These are phyloP conservation scores for Betta splendens DNA, from an alignment of 2,797 vertebrate species.

Conservation along the genomic window DNA sequence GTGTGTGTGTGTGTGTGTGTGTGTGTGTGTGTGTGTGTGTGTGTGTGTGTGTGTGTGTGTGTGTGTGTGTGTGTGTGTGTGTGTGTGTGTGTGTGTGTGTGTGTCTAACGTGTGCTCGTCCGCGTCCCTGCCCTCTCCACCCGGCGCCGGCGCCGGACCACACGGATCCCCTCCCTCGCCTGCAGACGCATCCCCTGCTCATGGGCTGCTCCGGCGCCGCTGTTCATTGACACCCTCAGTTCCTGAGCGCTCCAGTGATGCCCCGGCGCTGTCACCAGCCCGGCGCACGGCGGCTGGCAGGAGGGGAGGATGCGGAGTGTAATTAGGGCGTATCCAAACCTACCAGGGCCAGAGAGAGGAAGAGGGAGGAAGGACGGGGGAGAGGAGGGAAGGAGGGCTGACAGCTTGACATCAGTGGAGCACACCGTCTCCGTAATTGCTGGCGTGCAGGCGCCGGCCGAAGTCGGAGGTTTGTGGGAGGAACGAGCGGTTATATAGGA, in stretches of 20 bases:
- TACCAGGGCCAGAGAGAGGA: slow-evolving; percentile 38
- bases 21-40: slow-evolving; percentile 2
- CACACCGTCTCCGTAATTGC: slow-evolving; percentile 71
- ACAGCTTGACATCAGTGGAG: slow-evolving; percentile 72
- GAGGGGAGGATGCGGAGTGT: slow-evolving; percentile 58
- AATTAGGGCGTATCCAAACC: slow-evolving; percentile 69
- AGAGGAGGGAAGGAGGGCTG: slow-evolving; percentile 47
- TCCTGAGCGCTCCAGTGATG: slow-evolving; percentile 51
- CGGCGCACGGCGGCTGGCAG: slow-evolving; percentile 52
- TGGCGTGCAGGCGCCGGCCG: slow-evolving; percentile 37
- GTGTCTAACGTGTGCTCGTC: slow-evolving; percentile 2
- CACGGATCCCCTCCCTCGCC: slow-evolving; percentile 34
- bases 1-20: slow-evolving; percentile 23
- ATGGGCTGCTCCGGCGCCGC: slow-evolving; percentile 43
- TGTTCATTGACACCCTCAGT: slow-evolving; percentile 48
- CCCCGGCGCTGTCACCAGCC: slow-evolving; percentile 62
- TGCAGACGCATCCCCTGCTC: slow-evolving; percentile 29
- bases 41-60: slow-evolving; percentile 22
- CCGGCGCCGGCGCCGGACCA: slow-evolving; percentile 19
- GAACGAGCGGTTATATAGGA: slow-evolving; percentile 26
- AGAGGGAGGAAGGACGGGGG: slow-evolving; percentile 17
- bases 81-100: slow-evolving; percentile 11
- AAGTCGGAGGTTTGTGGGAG: slow-evolving; percentile 40
- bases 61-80: slow-evolving; percentile 24
- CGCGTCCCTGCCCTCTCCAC: slow-evolving; percentile 18